Percentiles rank a stretch among this genome's conserved stretches.
These are phyloP conservation scores for Rhamnusium bicolor DNA, from an alignment of 2,888 invertebrate species.

Conservation along the genomic window DNA sequence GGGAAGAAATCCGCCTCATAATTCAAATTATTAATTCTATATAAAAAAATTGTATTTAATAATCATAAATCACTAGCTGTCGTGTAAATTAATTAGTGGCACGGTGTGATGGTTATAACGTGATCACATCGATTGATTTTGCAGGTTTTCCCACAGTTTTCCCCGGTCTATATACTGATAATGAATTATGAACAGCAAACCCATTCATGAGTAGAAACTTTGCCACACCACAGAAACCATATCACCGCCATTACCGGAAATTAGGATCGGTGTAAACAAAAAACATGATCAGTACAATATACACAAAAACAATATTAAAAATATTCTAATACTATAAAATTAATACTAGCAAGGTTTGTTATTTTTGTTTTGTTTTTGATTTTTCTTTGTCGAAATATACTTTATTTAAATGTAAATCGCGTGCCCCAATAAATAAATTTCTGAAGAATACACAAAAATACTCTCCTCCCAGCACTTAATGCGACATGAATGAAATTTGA, in stretches of 20 bases:
- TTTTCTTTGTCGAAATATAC: too few species aligned
- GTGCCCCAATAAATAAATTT: background rate
- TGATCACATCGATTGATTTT: background rate
- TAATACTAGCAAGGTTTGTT: too few species aligned
- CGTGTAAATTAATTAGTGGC: background rate
- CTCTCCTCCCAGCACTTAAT: background rate
- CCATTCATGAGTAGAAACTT: background rate
- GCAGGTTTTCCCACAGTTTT: background rate
- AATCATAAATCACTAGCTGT: background rate
- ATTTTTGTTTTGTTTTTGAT: too few species aligned
- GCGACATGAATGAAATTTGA: slow-evolving; percentile 3
- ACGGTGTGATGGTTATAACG: background rate
- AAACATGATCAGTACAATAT: background rate
- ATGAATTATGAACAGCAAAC: background rate
- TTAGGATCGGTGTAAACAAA: background rate
- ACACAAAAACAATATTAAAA: background rate
- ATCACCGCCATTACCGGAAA: background rate
- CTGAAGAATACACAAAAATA: background rate
- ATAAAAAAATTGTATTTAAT: background rate
- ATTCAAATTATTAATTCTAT: background rate
- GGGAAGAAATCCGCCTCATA: background rate
- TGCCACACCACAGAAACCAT: background rate
- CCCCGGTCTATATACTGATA: background rate
- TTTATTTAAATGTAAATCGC: too few species aligned
- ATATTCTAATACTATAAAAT: too few species aligned